Conservation (phyloP, 2,113 vertebrate genomes). For the Thalassoma bifasciatum region DNA sequence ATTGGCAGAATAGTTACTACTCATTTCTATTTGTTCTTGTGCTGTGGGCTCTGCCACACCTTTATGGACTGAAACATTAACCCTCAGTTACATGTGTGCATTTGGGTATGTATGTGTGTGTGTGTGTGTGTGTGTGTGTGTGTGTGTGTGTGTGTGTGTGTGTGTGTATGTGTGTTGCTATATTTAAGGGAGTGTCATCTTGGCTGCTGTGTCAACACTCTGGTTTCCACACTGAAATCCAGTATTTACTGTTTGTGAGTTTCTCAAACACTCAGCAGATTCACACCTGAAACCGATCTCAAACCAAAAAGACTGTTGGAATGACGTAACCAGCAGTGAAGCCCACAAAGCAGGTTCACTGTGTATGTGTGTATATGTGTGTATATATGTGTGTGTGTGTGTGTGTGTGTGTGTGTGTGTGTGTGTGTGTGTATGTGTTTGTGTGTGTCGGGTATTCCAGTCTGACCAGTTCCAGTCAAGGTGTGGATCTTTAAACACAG, state of each 20-base stretch:
- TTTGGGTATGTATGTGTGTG: neutral
- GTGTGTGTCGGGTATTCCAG: conserved; percentile 21
- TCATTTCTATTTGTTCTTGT: too few relatives aligned
- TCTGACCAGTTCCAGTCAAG: conserved; percentile 44
- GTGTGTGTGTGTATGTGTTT: conserved; percentile 15
- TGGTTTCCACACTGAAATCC: neutral
- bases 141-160: neutral
- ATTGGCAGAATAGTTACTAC: neutral
- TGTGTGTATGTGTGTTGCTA: neutral
- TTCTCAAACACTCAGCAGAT: neutral
- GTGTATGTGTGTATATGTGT: neutral
- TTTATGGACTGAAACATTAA: too few relatives aligned
- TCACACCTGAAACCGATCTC: neutral
- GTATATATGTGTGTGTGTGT: neutral
- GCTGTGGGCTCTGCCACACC: too few relatives aligned
- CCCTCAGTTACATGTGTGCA: neutral
- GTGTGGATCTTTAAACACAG: conserved; percentile 7
- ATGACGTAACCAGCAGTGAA: too few relatives aligned
- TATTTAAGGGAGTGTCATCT: conserved; percentile 3
- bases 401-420: conserved; percentile 6
- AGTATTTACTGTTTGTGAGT: neutral
- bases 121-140: neutral
- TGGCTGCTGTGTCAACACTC: neutral
- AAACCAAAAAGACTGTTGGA: too few relatives aligned
- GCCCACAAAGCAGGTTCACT: neutral